Evolutionary conservation across 1,140 invertebrate genomes (phyloP).

Genomic region (Lepidurus apus): DNA sequence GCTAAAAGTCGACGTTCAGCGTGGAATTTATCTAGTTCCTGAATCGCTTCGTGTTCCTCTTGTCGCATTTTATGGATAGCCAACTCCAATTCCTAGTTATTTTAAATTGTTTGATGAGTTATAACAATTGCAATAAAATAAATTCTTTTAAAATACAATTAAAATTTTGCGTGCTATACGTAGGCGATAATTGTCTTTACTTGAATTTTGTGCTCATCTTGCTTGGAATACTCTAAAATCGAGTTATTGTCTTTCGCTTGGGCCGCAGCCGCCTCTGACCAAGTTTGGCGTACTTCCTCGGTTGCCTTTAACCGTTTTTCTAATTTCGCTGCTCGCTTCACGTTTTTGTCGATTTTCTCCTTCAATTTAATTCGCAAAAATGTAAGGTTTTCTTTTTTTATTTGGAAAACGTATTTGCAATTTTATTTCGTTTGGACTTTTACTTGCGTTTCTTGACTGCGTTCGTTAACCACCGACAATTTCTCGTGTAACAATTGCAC

Average conservation of each 20-base stretch:
- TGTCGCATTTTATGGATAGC: not conserved
- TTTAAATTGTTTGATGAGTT: not conserved
- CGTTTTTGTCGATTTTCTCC: not conserved
- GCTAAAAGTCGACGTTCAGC: not conserved
- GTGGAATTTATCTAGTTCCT: not conserved
- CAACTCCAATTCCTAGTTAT: not conserved
- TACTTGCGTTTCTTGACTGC: not conserved
- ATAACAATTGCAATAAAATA: not conserved
- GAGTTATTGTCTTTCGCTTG: not conserved
- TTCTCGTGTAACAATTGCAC: not conserved
- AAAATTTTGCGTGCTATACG: no score
- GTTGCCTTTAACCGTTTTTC: not conserved
- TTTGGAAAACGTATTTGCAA: no score
- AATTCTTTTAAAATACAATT: no score
- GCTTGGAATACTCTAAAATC: not conserved
- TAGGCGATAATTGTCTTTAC: not conserved
- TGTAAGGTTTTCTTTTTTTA: no score
- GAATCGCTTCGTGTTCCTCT: not conserved
- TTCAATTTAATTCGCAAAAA: not conserved
- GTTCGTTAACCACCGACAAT: not conserved
- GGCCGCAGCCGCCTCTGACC: not conserved
- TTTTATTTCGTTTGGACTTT: no score
- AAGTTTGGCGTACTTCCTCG: not conserved
- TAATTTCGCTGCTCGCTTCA: not conserved
- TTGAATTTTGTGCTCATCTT: conserved; percentile 1